These are phyloP conservation scores for Anoplius nigerrimus DNA, from an alignment of 2,888 invertebrate genomes.

Conservation along the genomic window DNA sequence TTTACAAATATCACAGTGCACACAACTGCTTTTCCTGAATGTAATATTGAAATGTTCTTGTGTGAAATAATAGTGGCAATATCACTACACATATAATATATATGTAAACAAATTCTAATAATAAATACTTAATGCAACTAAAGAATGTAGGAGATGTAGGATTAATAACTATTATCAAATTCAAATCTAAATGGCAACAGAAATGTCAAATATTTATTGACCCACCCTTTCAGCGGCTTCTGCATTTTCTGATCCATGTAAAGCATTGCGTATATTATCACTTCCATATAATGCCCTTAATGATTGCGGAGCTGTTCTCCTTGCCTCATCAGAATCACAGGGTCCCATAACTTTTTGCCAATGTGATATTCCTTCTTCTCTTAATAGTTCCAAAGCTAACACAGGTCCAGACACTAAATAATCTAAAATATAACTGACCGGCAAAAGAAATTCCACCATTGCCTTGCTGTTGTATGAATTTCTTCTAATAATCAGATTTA, in stretches of 20 bases:
- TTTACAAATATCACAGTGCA: no score
- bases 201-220: no score
- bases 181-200: no score
- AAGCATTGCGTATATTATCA: constrained; percentile 82
- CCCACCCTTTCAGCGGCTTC: constrained; percentile 77
- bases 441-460: neutral
- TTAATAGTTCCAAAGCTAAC: constrained; percentile 84
- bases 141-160: no score
- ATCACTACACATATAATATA: no score
- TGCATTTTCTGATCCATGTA: constrained; percentile 80
- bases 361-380: constrained; percentile 80
- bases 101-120: constrained; percentile 1
- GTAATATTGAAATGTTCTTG: no score
- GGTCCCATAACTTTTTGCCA: constrained; percentile 81
- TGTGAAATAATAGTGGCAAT: no score
- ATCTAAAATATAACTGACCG: constrained; percentile 78
- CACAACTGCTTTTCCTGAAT: no score
- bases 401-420: constrained; percentile 83
- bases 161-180: no score
- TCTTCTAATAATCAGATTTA: constrained; percentile 12
- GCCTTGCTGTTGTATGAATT: constrained; percentile 18
- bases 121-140: no score
- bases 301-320: constrained; percentile 76
- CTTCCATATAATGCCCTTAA: constrained; percentile 82
- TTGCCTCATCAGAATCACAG: constrained; percentile 79